Evolutionary conservation across 2,113 vertebrate genomes (phyloP).

Genomic region (Scolopax mira): DNA sequence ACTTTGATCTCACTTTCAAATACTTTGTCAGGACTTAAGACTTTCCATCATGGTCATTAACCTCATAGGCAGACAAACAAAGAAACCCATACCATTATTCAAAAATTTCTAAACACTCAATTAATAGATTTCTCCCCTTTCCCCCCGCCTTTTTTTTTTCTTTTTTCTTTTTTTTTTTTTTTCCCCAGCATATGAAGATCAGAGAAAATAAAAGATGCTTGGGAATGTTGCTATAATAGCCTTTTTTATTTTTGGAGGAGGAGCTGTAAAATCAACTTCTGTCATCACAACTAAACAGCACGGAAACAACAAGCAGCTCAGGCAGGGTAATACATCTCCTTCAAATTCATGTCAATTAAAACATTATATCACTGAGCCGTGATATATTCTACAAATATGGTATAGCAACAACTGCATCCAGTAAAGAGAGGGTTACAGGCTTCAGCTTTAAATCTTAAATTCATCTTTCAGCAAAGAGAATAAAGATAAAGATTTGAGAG

Average conservation of each 20-base stretch:
- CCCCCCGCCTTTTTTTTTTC: too few species aligned
- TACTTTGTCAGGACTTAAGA: not conserved
- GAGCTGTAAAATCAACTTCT: not conserved
- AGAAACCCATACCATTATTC: not conserved
- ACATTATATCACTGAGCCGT: not conserved
- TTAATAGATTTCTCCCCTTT: not conserved
- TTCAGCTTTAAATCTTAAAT: constrained; percentile 10
- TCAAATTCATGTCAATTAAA: not conserved
- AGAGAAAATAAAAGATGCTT: not conserved
- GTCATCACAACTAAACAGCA: not conserved
- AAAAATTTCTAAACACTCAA: not conserved
- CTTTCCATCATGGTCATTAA: not conserved
- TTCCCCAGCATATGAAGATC: not conserved
- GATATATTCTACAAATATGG: not conserved
- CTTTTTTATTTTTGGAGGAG: not conserved
- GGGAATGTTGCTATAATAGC: not conserved
- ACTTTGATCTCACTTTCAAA: not conserved
- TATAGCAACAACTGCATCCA: not conserved
- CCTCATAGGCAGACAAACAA: not conserved
- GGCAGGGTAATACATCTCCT: not conserved
- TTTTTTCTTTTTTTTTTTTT: too few species aligned
- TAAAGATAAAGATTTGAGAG: not conserved
- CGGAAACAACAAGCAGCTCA: not conserved
- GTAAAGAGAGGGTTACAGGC: not conserved
- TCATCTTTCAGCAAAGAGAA: not conserved